Evolutionary conservation across 2,888 invertebrate species (phyloP), one percentile per base, ranked within the genome.

Genomic region (Pheosia tremula): DNA sequence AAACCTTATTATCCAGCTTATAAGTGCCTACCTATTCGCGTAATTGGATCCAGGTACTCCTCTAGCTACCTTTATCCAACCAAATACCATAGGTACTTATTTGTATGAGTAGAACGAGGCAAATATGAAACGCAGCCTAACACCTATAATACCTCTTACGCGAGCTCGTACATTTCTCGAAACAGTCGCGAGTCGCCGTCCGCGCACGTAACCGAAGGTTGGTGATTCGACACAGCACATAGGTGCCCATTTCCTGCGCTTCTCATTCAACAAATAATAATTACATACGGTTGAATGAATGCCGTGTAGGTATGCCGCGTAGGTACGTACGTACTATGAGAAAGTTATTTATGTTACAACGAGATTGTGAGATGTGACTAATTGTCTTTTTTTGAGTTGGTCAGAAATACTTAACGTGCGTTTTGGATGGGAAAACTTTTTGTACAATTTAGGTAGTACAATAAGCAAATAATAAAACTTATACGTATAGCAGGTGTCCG

Each of bases 221-320:
- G 75, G 75, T 77, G 76, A 82, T 81, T 81, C 73, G 80, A 75
- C 75, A 68, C 78, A 79, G 72, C 72, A 67, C 68, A 67, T 74
- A 67, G 69, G 68, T 72, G 67, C 64, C 69, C 72, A 81, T 82
- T 85, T 84, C 84, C 85, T 83, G 85, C 79, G 83, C 80, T 81
- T 84, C 75, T 77, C 80, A 77, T 79, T 80, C 80, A 78, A 69
- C 79, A 82, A 82, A 83, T 76, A 80, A 79, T 81, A 82, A 84
- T 79, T 78, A 81, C 77, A 71, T 47, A 73, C 78, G 79, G 80
- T 80, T 78, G 80, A 77, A 82, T 78, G 77, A 74, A 71, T 47
- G 65, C 68, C 63, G 64, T 67, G 70, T 70, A 55, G 68, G 67
- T 70, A 68, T 58, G 53, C 56, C 63, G 66, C 68, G 65, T 24